A percentile compares a stretch with the other conserved stretches of the same genome.
phyloP scores from a whole-genome alignment of 2,113 vertebrate genomes.

The Dolichallabes microphthalmus region DNA sequence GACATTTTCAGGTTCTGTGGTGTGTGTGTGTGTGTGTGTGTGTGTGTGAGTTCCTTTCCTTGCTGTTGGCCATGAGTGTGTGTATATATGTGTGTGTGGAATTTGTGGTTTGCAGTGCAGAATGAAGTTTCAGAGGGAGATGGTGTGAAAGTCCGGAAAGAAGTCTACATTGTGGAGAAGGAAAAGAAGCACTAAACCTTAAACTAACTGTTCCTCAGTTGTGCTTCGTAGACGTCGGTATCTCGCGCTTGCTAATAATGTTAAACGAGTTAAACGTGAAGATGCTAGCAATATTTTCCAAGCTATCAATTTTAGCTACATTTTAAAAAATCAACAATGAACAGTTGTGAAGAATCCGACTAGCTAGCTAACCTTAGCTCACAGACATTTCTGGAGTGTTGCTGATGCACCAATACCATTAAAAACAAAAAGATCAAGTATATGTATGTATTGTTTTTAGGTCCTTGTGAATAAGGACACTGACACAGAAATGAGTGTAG shows the following conservation, averaged over 20 bases:
- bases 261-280: background rate
- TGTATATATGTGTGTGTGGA: background rate
- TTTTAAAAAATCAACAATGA: background rate
- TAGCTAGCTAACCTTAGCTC: background rate
- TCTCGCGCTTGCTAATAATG: too few species aligned
- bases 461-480: background rate
- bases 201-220: background rate
- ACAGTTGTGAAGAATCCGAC: too few species aligned
- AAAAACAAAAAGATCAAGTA: background rate
- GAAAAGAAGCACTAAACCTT: background rate
- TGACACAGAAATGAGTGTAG: background rate
- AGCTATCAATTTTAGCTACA: background rate
- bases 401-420: too few species aligned
- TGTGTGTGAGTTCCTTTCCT: background rate
- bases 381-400: too few species aligned
- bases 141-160: background rate
- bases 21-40: background rate
- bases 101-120: conserved; percentile 1
- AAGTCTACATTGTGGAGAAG: background rate
- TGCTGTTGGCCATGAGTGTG: background rate
- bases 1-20: background rate
- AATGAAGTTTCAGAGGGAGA: conserved; percentile 9
- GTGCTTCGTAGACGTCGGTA: background rate
- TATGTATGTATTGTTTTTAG: background rate
- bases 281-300: background rate